Evolutionary conservation across 2,888 invertebrate genomes (phyloP), one percentile per base, ranked within the genome.

Genomic region (Phalera bucephala): DNA sequence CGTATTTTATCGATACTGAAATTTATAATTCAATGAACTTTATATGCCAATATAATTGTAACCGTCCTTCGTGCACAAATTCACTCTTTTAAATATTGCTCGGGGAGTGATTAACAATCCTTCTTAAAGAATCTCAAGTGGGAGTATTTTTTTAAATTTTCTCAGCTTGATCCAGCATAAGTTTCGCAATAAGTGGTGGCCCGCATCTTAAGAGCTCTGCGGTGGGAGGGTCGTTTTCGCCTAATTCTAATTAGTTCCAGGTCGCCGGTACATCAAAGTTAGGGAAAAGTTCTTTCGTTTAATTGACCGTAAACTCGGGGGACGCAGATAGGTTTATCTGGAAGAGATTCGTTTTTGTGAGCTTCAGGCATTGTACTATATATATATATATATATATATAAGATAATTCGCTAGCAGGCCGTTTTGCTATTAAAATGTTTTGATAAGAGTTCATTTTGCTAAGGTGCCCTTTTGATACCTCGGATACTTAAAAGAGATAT

Each of bases 211-310:
- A 38, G 51, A 57, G 57, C 58, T 59, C 55, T 60, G 61, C 55
- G 43, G 54, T 46, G 54, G 49, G 45, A 21, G 15, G 62, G 59
- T 57, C 69, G 58, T 83, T 82, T 59, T 72, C 79, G 72, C 72
- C 77, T 74, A 72, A 80, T 80, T 80, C 72, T 83, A 82, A 83
- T 81, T n/a, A n/a, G n/a, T n/a, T n/a, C n/a, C n/a, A n/a, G n/a
- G n/a, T n/a, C n/a, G n/a, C n/a, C n/a, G n/a, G 72, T 72, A 79
- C 76, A 80, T 81, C 80, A 80, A 80, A 81, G 72, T 78, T 72
- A 57, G 68, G 62, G 67, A 65, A 72, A 73, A 80, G 72, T 81
- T 76, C 79, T 76, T 76, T 78, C 72, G 69, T 78, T 81, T n/a
- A n/a, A n/a, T n/a, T n/a, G n/a, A n/a, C n/a, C n/a, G n/a, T n/a